Evolutionary conservation across 2,113 vertebrate species (phyloP), one percentile per base, ranked within the genome.

Genomic region (Drymodes brunneopygia): DNA sequence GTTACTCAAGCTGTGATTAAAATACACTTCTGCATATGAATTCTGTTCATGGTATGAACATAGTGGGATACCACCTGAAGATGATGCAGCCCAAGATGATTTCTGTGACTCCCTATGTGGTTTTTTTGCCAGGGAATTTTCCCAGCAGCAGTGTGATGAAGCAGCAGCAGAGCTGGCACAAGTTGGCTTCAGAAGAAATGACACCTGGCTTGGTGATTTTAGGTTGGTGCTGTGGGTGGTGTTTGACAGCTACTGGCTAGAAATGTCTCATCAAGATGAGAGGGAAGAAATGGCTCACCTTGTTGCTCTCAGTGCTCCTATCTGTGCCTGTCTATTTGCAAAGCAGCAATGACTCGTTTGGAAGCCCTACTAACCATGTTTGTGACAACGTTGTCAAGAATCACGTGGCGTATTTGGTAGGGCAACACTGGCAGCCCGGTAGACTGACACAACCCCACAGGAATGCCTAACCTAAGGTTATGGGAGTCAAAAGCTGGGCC

Each of bases 81-180:
- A 61, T 60, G 42, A 62, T 71, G 56, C 91, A 14, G 38, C 28
- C 27, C 22, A 70, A 67, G 72, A 47, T 31, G 44, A 20, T 62
- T 35, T 38, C 38, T 84, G 27, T 66, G 72, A 24, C 28, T 77
- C 44, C 20, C 42, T 47, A 29, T 19, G 40, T 73, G 51, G 20
- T 11, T 77, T 38, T 91, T 89, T 73, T 78, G 42, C 56, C 54
- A 84, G 51, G 56, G 58, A 84, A 53, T 62, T 81, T 87, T 91
- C 65, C 25, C 73, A 73, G 51, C 36, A 70, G 77, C 60, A 53
- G 12, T 16, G 40, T 69, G 58, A 80, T 88, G 60, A 86, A 80
- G 35, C 35, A 75, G 62, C 48, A 67, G 53, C 44, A 80, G 48
- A 64, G 27, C 24, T 60, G 44, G 27, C 44, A 60, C 18, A 69